Evolutionary conservation across 2,797 vertebrate species (phyloP), one percentile per base, ranked within the genome.

Genomic region (Notolepis coatsorum): DNA sequence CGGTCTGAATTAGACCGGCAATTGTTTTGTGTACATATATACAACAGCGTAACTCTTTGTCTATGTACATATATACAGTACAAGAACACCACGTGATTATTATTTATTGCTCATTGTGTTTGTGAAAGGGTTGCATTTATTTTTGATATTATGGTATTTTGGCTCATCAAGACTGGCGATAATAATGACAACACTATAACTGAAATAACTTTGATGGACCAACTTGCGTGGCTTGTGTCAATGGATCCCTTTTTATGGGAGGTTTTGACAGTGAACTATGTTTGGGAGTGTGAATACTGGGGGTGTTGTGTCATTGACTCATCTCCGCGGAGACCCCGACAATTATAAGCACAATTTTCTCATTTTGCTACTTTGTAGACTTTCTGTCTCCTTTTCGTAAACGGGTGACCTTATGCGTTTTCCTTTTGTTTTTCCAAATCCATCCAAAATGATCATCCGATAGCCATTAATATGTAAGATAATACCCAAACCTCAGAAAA

Each of bases 91-190:
- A 89, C 85, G 86, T 91, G 83, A 90, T 84, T 89, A 89, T 92
- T 93, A 92, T 93, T 93, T 93, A 91, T 92, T 91, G 87, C 81
- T 90, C 86, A 85, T 92, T 87, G 85, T 90, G n/a, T 91, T 91
- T 91, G 91, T 93, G 88, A 92, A 91, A 91, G 87, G 90, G 89
- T 92, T 91, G 88, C 89, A 92, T 92, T 92, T 93, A 93, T 93
- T 93, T 93, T 93, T 93, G 82, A 90, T 92, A 92, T 89, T 78
- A 85, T 86, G 81, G 70, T 91, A 80, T 89, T 89, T 84, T 74
- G 82, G 84, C 79, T 90, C 86, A 87, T 86, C 85, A 50, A 31
- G 87, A 86, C 87, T 74, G 62, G 70, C 81, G 35, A 74, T 86
- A 76, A 79, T 65, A 56, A 83, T 28, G 71, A 67, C 73, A 15